Percentiles rank a stretch among this genome's conserved stretches.
phyloP scores from a whole-genome alignment of 2,113 vertebrate genomes.

The Spheniscus mendiculus region DNA sequence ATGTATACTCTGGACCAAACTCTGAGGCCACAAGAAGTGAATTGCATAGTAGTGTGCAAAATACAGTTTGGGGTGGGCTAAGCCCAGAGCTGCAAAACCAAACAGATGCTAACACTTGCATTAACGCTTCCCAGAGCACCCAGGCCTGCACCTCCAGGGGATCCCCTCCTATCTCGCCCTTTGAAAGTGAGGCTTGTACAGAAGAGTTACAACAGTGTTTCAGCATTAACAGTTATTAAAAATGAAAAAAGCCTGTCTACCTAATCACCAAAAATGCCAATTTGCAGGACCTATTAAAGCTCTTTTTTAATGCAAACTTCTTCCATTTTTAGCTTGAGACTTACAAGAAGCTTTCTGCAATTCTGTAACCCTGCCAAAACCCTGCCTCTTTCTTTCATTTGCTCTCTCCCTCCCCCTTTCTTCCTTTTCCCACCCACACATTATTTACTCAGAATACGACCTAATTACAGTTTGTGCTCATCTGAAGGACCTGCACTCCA shows the following conservation, averaged over 20 bases:
- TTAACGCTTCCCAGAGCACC: background rate
- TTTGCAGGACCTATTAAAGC: background rate
- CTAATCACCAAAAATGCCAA: background rate
- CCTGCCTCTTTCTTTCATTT: background rate
- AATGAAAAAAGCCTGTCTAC: background rate
- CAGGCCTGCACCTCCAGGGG: background rate
- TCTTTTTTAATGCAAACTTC: background rate
- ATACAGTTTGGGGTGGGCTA: background rate
- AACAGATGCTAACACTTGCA: background rate
- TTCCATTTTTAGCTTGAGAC: background rate
- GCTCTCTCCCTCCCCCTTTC: background rate
- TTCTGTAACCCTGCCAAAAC: conserved; percentile 21
- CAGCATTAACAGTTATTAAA: background rate
- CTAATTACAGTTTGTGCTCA: conserved; percentile 34
- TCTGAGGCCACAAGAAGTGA: background rate
- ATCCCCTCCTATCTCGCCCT: background rate
- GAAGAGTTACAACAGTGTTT: background rate
- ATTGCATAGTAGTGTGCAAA: background rate
- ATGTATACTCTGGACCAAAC: background rate
- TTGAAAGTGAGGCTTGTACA: background rate
- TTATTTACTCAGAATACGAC: conserved; percentile 25
- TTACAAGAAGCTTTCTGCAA: conserved; percentile 1
- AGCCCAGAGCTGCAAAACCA: background rate
- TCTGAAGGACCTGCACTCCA: conserved; percentile 25
- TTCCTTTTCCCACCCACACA: conserved; percentile 38